Conservation (phyloP, 2,797 vertebrate species). For the Alosa sapidissima region DNA sequence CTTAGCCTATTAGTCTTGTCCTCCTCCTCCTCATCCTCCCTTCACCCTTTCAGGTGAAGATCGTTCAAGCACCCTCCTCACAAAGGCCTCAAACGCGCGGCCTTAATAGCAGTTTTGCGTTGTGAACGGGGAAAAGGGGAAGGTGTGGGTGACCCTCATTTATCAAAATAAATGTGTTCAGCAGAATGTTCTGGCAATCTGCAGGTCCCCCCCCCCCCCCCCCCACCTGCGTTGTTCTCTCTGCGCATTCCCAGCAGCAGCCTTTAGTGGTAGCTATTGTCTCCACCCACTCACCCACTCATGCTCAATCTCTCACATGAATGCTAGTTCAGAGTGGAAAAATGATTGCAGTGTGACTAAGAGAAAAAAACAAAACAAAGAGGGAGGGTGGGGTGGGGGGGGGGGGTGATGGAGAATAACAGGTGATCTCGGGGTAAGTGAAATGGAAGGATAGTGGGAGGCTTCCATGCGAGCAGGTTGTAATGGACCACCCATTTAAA, state of each 20-base stretch:
- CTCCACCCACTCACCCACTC: constrained; percentile 61
- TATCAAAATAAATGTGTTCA: constrained; percentile 61
- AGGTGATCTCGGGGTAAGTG: neutral
- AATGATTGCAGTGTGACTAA: constrained; percentile 42
- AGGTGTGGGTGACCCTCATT: constrained; percentile 64
- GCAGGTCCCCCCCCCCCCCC: constrained; percentile 31
- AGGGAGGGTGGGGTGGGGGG: constrained; percentile 38
- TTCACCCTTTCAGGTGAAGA: neutral
- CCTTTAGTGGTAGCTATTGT: constrained; percentile 55
- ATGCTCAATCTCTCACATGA: constrained; percentile 34
- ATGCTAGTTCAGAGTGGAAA: neutral
- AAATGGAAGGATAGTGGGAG: neutral
- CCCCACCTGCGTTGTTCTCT: constrained; percentile 45
- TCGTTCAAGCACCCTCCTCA: constrained; percentile 24
- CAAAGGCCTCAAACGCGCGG: constrained; percentile 30
- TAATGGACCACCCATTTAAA: constrained; percentile 10
- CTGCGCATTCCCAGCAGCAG: constrained; percentile 44
- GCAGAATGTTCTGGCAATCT: constrained; percentile 65
- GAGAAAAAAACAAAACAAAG: constrained; percentile 21
- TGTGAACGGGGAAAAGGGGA: constrained; percentile 31
- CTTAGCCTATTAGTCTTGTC: neutral
- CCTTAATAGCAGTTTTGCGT: constrained; percentile 38
- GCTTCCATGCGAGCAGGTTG: neutral
- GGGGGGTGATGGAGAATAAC: constrained; percentile 10
- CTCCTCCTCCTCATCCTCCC: neutral